Conservation (phyloP, 2,888 invertebrate genomes). For the Bellardia pandia region DNA sequence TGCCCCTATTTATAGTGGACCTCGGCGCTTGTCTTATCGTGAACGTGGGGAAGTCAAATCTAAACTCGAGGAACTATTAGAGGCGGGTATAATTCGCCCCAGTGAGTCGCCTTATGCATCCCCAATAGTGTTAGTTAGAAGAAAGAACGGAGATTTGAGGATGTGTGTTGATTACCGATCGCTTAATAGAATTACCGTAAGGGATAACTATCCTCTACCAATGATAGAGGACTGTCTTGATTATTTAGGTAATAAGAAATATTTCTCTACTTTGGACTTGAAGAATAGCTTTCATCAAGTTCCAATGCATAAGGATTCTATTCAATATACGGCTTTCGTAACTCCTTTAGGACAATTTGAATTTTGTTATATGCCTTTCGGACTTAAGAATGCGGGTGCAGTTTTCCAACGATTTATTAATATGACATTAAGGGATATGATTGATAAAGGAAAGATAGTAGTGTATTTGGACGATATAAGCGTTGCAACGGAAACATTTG, state of each 20-base stretch:
- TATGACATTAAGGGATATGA: constrained; percentile 1
- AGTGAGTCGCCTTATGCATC: constrained; percentile 13
- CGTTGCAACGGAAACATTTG: neutral
- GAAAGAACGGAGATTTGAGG: constrained; percentile 8
- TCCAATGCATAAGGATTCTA: constrained; percentile 17
- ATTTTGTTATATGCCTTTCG: neutral
- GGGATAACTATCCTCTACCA: too few species aligned
- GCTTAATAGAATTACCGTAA: constrained; percentile 1
- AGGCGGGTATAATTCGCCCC: too few species aligned
- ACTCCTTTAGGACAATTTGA: neutral
- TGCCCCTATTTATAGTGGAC: too few species aligned
- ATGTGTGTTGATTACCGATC: neutral
- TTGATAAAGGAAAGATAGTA: neutral
- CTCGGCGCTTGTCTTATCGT: too few species aligned
- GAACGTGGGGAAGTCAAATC: too few species aligned
- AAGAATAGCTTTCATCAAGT: neutral
- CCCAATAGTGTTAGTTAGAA: constrained; percentile 3
- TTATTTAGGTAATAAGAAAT: too few species aligned
- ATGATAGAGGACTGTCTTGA: too few species aligned
- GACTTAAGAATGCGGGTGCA: neutral
- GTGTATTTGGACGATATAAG: neutral
- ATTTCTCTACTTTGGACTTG: constrained; percentile 11
- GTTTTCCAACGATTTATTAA: neutral
- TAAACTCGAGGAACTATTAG: constrained; percentile 16
- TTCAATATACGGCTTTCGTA: constrained; percentile 11